Percentiles rank a stretch among this genome's conserved stretches.
Conservation (phyloP, 2,797 vertebrate species). For the Crenichthys baileyi region DNA sequence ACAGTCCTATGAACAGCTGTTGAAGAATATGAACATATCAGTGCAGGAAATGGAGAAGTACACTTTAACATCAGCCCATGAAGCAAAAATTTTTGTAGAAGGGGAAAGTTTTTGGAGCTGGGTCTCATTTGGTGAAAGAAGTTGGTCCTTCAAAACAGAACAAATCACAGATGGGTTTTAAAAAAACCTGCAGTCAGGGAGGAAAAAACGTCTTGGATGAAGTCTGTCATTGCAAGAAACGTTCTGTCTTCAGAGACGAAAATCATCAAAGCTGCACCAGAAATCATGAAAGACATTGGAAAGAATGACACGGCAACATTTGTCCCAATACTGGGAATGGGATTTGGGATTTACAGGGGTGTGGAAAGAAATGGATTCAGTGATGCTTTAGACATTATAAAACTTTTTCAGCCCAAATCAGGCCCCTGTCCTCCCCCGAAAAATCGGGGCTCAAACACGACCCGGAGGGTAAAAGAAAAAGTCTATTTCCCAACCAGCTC, state of each 20-base stretch:
- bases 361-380: slow-evolving; percentile 21
- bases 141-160: too few relatives aligned
- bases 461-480: slow-evolving; percentile 47
- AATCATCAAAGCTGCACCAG: slow-evolving; percentile 8
- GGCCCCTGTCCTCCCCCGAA: slow-evolving; percentile 19
- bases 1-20: too few relatives aligned
- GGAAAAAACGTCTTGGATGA: too few relatives aligned
- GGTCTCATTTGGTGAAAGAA: too few relatives aligned
- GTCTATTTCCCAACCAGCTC: slow-evolving; percentile 38
- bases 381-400: slow-evolving; percentile 38
- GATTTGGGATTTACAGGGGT: slow-evolving; percentile 46
- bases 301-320: neutral
- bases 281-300: slow-evolving; percentile 25
- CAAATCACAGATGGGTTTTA: too few relatives aligned
- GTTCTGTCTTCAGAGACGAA: slow-evolving; percentile 16
- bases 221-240: slow-evolving; percentile 38
- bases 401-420: slow-evolving; percentile 14
- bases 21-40: too few relatives aligned
- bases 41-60: too few relatives aligned
- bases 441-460: slow-evolving; percentile 39
- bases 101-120: too few relatives aligned
- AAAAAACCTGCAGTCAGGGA: too few relatives aligned
- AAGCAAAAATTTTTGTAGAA: too few relatives aligned
- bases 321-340: slow-evolving; percentile 52
- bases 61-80: too few relatives aligned